Percentiles rank a stretch among this genome's conserved stretches.
Evolutionary conservation across 2,797 vertebrate species (phyloP).

Genomic region (Poecilia gillii): DNA sequence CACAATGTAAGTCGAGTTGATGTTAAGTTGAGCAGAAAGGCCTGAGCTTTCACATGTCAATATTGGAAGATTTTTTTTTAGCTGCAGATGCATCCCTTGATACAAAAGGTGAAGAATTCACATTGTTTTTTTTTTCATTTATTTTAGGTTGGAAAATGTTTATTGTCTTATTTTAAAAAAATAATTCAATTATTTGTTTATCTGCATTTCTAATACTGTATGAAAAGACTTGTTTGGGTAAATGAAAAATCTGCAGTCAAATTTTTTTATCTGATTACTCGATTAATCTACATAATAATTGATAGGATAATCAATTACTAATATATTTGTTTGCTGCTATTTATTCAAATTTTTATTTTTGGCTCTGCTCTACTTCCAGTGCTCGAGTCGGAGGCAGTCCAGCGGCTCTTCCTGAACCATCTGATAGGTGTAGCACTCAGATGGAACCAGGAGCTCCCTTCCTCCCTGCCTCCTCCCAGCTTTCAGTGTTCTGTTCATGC

Average conservation of each 20-base stretch:
- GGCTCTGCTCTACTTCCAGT: constrained; percentile 66
- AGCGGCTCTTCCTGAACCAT: constrained; percentile 83
- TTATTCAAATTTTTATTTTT: not conserved
- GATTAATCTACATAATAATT: not conserved
- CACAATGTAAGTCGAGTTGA: not conserved
- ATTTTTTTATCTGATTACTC: not conserved
- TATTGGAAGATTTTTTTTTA: not conserved
- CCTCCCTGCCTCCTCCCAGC: constrained; percentile 25
- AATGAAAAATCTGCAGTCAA: not conserved
- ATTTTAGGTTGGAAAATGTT: not conserved
- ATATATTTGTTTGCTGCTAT: not conserved
- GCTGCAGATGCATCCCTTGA: not conserved
- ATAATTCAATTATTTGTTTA: not conserved
- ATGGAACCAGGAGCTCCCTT: constrained; percentile 81
- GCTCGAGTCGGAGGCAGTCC: constrained; percentile 81
- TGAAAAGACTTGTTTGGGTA: not conserved
- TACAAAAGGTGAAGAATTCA: not conserved
- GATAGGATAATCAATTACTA: not conserved
- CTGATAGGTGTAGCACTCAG: constrained; percentile 79
- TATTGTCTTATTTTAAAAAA: not conserved
- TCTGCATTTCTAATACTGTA: not conserved
- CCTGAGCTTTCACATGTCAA: not conserved
- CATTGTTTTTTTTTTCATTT: not conserved
- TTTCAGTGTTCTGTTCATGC: constrained; percentile 85
- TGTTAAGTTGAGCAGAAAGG: not conserved